Conservation (phyloP, 2,888 invertebrate species). For the Microchrysa polita region DNA sequence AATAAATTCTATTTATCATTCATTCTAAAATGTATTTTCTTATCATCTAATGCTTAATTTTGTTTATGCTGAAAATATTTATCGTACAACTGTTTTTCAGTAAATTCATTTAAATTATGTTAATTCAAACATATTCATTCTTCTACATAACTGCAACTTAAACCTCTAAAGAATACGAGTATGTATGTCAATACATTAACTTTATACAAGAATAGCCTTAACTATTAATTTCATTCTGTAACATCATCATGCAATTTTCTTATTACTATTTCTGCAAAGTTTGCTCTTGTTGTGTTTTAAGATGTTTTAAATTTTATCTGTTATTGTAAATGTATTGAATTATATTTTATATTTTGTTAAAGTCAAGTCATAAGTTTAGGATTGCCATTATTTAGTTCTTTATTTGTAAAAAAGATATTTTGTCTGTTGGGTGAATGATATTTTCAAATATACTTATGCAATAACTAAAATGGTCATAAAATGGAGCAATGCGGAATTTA, state of each 20-base stretch:
- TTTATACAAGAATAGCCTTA: constrained; percentile 4
- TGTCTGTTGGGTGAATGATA: too few species aligned
- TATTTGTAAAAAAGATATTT: too few species aligned
- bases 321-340: neutral
- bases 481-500: too few species aligned
- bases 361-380: constrained; percentile 1
- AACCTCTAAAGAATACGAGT: neutral
- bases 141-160: neutral
- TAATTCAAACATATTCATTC: neutral
- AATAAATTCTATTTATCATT: neutral
- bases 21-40: neutral
- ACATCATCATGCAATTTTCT: too few species aligned
- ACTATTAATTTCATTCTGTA: too few species aligned
- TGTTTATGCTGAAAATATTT: neutral
- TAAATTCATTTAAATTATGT: neutral
- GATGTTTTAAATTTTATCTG: neutral
- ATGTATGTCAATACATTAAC: too few species aligned
- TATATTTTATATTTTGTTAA: neutral
- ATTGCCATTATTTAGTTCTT: neutral
- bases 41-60: neutral
- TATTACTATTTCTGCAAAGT: too few species aligned
- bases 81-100: neutral
- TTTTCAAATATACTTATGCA: neutral
- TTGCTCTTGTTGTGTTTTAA: neutral
- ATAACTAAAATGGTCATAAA: too few species aligned